Evolutionary conservation across 35 echinoderm and acorn worm genomes (phyloP).

Genomic region (Holothuria glaberrima): DNA sequence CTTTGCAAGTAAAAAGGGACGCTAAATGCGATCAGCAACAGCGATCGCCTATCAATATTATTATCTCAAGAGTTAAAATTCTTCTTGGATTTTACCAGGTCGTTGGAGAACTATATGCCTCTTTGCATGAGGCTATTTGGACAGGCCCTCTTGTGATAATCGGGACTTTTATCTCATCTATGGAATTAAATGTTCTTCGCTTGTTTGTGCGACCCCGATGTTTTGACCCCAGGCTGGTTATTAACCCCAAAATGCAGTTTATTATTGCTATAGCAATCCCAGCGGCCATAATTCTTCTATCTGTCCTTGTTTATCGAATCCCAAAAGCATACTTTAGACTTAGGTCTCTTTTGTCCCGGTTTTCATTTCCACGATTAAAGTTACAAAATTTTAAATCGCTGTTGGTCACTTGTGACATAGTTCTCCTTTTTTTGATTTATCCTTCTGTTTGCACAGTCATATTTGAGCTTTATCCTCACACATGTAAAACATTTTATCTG

Average conservation of each 20-base stretch:
- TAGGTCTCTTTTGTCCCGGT: not conserved
- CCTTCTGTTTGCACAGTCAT: conserved; percentile 46
- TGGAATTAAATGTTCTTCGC: conserved; percentile 51
- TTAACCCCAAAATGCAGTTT: conserved; percentile 53
- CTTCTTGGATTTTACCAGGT: conserved; percentile 63
- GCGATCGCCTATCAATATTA: conserved; percentile 18
- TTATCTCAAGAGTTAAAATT: conserved; percentile 49
- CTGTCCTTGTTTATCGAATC: not conserved
- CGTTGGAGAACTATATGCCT: conserved; percentile 50
- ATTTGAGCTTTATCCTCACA: conserved; percentile 13
- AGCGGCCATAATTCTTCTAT: not conserved
- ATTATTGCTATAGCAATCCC: not conserved
- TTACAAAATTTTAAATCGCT: not conserved
- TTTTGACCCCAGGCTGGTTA: conserved; percentile 13
- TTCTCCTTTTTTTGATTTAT: conserved; percentile 48
- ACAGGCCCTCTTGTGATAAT: not conserved
- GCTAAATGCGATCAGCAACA: not conserved
- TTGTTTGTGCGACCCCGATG: conserved; percentile 51
- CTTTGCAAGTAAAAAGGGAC: not conserved
- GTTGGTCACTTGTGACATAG: not conserved
- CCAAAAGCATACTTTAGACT: conserved; percentile 8
- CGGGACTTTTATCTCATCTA: conserved; percentile 19
- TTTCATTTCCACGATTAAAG: not conserved
- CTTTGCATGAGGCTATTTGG: conserved; percentile 61
- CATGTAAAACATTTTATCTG: conserved; percentile 45